Evolutionary conservation across 2,888 invertebrate genomes (phyloP).

Genomic region (Leptinotarsa tumamoca): DNA sequence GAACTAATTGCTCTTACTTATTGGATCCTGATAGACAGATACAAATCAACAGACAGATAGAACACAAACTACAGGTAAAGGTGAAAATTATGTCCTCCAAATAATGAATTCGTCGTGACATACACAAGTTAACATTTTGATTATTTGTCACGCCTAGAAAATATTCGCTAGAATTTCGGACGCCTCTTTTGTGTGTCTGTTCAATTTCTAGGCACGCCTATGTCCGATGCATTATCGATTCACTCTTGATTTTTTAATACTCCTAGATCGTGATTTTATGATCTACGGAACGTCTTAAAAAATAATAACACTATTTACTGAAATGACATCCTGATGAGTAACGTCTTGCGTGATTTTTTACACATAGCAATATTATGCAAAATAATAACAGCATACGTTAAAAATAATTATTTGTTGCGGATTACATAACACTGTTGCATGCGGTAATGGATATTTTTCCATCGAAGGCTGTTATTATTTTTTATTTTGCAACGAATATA

Average conservation of each 20-base stretch:
- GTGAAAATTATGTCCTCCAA: too few relatives aligned
- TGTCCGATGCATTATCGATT: background rate
- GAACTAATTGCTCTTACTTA: too few relatives aligned
- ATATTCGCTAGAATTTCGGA: too few relatives aligned
- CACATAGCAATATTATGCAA: constrained; percentile 23
- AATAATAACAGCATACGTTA: constrained; percentile 30
- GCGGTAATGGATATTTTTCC: constrained; percentile 34
- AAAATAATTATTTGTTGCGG: constrained; percentile 38
- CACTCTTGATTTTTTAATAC: background rate
- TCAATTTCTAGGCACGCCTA: background rate
- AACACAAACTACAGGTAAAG: too few relatives aligned
- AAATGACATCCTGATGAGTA: constrained; percentile 27
- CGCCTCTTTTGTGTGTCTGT: too few relatives aligned
- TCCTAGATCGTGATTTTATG: constrained; percentile 4
- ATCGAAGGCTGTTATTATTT: constrained; percentile 31
- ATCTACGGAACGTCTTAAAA: background rate
- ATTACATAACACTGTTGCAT: constrained; percentile 39
- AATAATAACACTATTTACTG: constrained; percentile 26
- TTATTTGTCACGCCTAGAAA: too few relatives aligned
- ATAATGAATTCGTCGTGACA: too few relatives aligned
- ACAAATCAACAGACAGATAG: too few relatives aligned
- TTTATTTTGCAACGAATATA: constrained; percentile 38
- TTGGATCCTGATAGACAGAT: too few relatives aligned
- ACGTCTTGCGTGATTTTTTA: constrained; percentile 14
- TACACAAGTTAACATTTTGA: too few relatives aligned